phyloP scores from a whole-genome alignment of 2,113 vertebrate species.

The Cygnus buccinator region DNA sequence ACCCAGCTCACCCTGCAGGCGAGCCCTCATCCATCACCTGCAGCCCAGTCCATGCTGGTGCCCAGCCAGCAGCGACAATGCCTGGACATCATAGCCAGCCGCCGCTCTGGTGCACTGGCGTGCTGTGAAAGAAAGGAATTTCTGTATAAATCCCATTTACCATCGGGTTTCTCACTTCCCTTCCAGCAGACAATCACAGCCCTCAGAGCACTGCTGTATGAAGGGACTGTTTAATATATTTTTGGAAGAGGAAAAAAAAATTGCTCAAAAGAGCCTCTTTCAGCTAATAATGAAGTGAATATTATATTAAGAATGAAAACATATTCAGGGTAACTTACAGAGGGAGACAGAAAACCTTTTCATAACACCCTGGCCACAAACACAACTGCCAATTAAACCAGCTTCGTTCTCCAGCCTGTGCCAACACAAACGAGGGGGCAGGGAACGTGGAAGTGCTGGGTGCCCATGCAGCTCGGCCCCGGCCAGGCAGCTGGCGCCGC shows the following conservation, averaged over 20 bases:
- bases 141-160: conserved; percentile 61
- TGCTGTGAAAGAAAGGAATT: conserved; percentile 67
- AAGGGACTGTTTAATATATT: conserved; percentile 61
- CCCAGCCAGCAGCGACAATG: background rate
- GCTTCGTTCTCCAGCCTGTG: background rate
- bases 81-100: background rate
- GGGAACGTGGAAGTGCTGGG: accelerated
- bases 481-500: conserved; percentile 3
- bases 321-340: conserved; percentile 51
- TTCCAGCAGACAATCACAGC: conserved; percentile 57
- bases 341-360: conserved; percentile 81
- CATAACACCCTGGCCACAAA: conserved; percentile 73
- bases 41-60: background rate
- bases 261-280: conserved; percentile 72
- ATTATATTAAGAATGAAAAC: conserved; percentile 77
- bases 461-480: background rate
- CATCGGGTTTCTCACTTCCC: conserved; percentile 60
- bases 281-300: conserved; percentile 77
- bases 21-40: background rate
- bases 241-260: conserved; percentile 49
- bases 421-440: conserved; percentile 78
- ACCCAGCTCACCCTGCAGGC: background rate
- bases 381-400: conserved; percentile 64
- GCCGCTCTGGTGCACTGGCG: accelerated
- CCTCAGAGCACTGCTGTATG: background rate